Conservation (phyloP, 2,888 invertebrate species). For the Drosophila seclusa region DNA sequence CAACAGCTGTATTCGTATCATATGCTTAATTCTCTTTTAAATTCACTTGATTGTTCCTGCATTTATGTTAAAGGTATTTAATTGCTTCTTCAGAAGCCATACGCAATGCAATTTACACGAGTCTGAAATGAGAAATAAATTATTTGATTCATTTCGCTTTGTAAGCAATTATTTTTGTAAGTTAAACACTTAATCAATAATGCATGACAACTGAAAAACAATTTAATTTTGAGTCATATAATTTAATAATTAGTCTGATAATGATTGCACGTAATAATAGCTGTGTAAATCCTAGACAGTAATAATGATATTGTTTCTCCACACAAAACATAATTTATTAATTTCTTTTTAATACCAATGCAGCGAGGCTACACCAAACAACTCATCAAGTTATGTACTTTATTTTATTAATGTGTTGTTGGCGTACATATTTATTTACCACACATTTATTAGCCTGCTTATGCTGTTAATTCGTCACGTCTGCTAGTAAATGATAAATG, state of each 20-base stretch:
- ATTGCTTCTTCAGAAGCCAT: not conserved
- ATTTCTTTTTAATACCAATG: not conserved
- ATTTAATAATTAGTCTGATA: not conserved
- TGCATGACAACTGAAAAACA: not conserved
- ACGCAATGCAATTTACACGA: not conserved
- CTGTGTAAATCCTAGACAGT: not conserved
- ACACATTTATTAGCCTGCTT: constrained; percentile 58
- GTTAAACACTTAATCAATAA: not conserved
- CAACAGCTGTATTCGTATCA: not conserved
- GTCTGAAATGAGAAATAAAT: not conserved
- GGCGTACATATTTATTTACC: constrained; percentile 31
- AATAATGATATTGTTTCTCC: not conserved
- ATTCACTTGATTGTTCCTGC: not conserved
- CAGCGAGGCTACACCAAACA: not conserved
- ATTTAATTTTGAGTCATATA: not conserved
- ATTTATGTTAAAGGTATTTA: not conserved
- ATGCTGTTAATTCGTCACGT: constrained; percentile 75
- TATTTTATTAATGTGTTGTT: constrained; percentile 17
- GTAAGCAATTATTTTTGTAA: not conserved
- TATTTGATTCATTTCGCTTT: not conserved
- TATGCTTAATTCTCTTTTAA: not conserved
- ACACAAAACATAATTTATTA: not conserved
- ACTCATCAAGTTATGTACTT: constrained; percentile 3
- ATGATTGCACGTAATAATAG: not conserved
- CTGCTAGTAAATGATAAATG: constrained; percentile 65